Base-by-base conservation (phyloP, 2,888 invertebrate genomes). In the Zhuqinia jingwanae region DNA sequence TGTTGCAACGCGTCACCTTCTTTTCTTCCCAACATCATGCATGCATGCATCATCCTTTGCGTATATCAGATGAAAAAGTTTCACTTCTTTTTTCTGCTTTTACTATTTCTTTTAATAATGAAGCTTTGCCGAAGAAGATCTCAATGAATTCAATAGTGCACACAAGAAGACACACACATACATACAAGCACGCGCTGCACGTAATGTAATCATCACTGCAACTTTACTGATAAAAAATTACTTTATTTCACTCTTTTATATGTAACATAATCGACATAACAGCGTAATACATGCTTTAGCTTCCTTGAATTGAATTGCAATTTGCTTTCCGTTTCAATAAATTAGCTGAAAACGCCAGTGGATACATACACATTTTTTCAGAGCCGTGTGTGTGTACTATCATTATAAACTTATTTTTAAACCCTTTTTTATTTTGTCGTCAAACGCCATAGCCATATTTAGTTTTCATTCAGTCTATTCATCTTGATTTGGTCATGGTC, bases 281-380 rank as follows among this genome's bases (percentile, higher is more conserved):
- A 85, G 25, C 83, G 60, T 76, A 56, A 75, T 65, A 42, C 84
- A 58, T 27, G 47, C 60, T 42, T 36, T 75, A n/a, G 30, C 36
- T 36, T 36, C 36, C 36, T 36, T 36, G 5, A 36, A 36, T 36
- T 36, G 5, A 36, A 36, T 36, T 75, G 84, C 79, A 63, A 6
- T 85, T 85, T 80, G 80, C 85, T 86, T 86, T 86, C 73, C 80
- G 85, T 86, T 86, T 86, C 85, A 86, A 85, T 85, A 85, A 85
- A 85, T 85, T 85, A 78, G 78, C 78, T 78, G 36, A 85, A 58
- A 70, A 84, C 25, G 5, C 36, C 45, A 63, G 47, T 65, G 36
- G 8, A 36, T 36, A 36, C 36, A 36, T 36, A n/a, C n/a, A n/a
- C n/a, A n/a, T 65, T 60, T n/a, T 78, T 63, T 42, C 56, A 56